Conservation (phyloP, 2,888 invertebrate genomes). For the Caenorhabditis doughertyi region DNA sequence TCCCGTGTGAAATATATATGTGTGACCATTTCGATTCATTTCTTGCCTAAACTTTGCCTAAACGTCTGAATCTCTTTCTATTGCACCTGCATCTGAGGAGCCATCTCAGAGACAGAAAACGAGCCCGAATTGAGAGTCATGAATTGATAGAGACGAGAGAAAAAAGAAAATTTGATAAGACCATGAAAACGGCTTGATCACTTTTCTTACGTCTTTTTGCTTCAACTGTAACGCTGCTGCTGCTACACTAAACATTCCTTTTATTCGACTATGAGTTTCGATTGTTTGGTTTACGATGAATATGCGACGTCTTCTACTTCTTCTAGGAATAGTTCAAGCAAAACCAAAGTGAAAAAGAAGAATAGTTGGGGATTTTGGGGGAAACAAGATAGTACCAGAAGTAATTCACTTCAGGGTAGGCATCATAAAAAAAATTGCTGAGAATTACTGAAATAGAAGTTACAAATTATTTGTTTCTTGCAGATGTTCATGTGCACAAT, state of each 20-base stretch:
- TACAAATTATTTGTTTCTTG: slow-evolving; percentile 2
- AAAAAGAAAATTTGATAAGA: slow-evolving; percentile 38
- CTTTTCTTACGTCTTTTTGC: slow-evolving; percentile 33
- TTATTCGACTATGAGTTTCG: slow-evolving; percentile 52
- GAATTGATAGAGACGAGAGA: slow-evolving; percentile 38
- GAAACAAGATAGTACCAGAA: slow-evolving; percentile 31
- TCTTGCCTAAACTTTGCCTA: neutral
- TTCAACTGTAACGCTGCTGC: slow-evolving; percentile 21
- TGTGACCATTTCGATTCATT: slow-evolving; percentile 4
- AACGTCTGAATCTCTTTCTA: slow-evolving; percentile 34
- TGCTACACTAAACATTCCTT: neutral
- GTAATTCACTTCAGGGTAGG: slow-evolving; percentile 36
- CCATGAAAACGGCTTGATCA: slow-evolving; percentile 26
- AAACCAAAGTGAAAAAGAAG: slow-evolving; percentile 58
- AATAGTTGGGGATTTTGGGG: slow-evolving; percentile 56
- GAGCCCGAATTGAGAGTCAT: slow-evolving; percentile 19
- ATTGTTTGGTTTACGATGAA: slow-evolving; percentile 62
- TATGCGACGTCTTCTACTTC: slow-evolving; percentile 43
- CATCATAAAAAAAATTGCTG: neutral
- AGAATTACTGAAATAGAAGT: neutral
- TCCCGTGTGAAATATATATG: slow-evolving; percentile 8
- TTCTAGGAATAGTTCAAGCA: slow-evolving; percentile 32
- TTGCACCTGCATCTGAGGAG: neutral
- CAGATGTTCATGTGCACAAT: slow-evolving; percentile 68
- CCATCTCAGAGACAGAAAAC: slow-evolving; percentile 8